Conservation (phyloP, 2,888 invertebrate species). For the Parnassius orleans region DNA sequence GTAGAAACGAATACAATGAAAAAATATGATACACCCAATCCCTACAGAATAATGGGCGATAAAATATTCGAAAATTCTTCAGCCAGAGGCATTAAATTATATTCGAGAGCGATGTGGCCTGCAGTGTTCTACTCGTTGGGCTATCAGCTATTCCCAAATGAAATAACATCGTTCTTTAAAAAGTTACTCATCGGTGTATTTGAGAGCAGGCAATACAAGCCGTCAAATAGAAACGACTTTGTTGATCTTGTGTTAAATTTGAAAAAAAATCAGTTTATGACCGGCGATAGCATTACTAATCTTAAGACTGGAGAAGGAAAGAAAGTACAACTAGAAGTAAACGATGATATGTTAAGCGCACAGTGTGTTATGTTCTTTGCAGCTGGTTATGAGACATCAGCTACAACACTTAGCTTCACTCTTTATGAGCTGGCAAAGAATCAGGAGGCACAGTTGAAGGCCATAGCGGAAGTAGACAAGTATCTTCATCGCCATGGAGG, state of each 20-base stretch:
- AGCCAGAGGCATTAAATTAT: constrained; percentile 40
- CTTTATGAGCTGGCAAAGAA: constrained; percentile 44
- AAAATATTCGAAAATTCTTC: constrained; percentile 43
- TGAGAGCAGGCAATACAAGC: constrained; percentile 41
- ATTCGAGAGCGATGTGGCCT: constrained; percentile 50
- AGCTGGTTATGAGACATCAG: constrained; percentile 58
- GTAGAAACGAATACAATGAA: constrained; percentile 51
- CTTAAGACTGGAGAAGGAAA: constrained; percentile 35
- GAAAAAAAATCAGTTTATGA: constrained; percentile 41
- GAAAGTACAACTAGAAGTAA: constrained; percentile 44
- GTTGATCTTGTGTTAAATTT: constrained; percentile 51
- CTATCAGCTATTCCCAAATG: constrained; percentile 39
- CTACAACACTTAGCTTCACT: constrained; percentile 43
- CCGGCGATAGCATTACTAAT: constrained; percentile 48
- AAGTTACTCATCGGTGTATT: constrained; percentile 43
- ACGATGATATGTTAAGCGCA: constrained; percentile 67
- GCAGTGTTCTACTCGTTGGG: constrained; percentile 50
- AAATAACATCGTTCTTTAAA: constrained; percentile 44
- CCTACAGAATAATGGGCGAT: constrained; percentile 43
- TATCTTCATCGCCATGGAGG: too few species aligned
- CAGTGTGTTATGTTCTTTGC: constrained; percentile 75
- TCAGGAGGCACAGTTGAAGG: too few species aligned
- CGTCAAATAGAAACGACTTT: constrained; percentile 50
- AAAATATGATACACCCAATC: constrained; percentile 38
- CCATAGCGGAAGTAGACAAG: too few species aligned